These are phyloP conservation scores for Hystrix cristata DNA, from an alignment of 2,113 vertebrate genomes.

Conservation along the genomic window DNA sequence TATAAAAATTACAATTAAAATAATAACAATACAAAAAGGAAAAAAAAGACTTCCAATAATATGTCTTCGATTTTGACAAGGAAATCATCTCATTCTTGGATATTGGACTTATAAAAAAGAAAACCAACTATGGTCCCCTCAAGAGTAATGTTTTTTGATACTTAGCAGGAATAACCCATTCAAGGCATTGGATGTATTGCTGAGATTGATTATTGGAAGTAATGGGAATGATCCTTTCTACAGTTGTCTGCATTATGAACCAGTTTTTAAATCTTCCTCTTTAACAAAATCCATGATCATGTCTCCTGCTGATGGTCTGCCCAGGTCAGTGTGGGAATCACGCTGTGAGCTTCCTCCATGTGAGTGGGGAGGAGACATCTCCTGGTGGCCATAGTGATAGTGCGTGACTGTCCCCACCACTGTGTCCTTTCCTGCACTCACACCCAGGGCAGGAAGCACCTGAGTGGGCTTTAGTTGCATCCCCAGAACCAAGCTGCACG, in stretches of 20 bases:
- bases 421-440: neutral
- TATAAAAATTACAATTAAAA: neutral
- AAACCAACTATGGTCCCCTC: too few relatives aligned
- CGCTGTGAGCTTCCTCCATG: accelerated
- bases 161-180: neutral
- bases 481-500: neutral
- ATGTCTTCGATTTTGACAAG: neutral
- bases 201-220: neutral
- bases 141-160: neutral
- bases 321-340: accelerated
- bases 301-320: accelerated
- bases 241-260: neutral
- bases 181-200: neutral
- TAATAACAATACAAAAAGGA: neutral
- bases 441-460: too few relatives aligned
- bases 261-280: neutral
- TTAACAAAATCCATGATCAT: too few relatives aligned
- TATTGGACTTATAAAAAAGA: neutral
- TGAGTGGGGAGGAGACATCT: neutral
- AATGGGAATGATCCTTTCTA: neutral
- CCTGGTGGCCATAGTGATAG: too few relatives aligned
- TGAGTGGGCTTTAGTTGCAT: neutral
- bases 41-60: neutral
- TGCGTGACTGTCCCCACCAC: accelerated
- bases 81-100: neutral